phyloP scores from a whole-genome alignment of 2,888 invertebrate species.

The Drosophila atripex region DNA sequence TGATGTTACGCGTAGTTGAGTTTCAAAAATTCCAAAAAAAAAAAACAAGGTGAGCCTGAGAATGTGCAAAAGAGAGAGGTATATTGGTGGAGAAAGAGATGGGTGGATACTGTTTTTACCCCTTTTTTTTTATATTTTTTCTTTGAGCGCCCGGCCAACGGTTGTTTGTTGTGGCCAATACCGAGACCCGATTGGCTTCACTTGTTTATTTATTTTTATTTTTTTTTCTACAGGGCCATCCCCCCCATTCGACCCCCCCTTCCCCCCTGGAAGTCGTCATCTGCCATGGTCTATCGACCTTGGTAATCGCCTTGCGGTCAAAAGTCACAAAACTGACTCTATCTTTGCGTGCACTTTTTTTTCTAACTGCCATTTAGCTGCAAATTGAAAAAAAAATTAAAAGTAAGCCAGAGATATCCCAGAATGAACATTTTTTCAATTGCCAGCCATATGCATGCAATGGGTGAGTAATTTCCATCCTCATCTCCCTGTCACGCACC shows the following conservation, averaged over 20 bases:
- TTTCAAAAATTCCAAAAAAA: not conserved
- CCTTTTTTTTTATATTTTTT: conserved; percentile 14
- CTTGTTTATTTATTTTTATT: conserved; percentile 1
- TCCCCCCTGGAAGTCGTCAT: not conserved
- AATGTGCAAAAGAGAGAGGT: conserved; percentile 5
- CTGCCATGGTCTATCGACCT: conserved; percentile 61
- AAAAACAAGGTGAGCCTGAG: not conserved
- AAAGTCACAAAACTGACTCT: conserved; percentile 34
- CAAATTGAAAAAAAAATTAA: conserved; percentile 61
- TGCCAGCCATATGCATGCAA: conserved; percentile 20
- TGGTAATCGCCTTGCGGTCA: conserved; percentile 62
- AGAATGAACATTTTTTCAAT: conserved; percentile 8
- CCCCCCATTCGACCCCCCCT: conserved; percentile 1
- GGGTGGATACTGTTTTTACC: conserved; percentile 21
- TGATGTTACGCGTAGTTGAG: conserved; percentile 41
- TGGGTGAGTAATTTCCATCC: conserved; percentile 13
- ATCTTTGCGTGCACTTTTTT: conserved; percentile 46
- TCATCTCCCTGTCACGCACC: conserved; percentile 42
- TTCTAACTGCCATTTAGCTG: conserved; percentile 60
- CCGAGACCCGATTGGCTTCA: conserved; percentile 41
- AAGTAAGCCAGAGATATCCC: too few species aligned
- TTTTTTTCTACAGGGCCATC: not conserved
- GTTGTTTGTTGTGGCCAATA: conserved; percentile 42
- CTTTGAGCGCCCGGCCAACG: conserved; percentile 33
- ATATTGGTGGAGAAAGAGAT: not conserved